These are phyloP conservation scores for Himalopsyche japonica DNA, from an alignment of 2,888 invertebrate species.

Conservation along the genomic window DNA sequence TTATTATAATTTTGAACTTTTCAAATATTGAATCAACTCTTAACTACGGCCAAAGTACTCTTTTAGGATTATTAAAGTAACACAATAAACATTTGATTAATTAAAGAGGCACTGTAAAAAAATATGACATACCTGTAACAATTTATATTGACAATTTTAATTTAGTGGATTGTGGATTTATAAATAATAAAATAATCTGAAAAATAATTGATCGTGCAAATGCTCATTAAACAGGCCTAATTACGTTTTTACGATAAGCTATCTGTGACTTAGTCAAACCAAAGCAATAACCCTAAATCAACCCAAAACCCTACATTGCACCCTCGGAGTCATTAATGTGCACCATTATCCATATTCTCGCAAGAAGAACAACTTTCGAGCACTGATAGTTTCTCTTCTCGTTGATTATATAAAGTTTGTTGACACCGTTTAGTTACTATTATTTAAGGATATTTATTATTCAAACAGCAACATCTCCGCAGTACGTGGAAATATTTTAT, in stretches of 20 bases:
- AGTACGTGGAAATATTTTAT: too few species aligned
- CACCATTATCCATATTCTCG: not conserved
- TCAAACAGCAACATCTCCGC: too few species aligned
- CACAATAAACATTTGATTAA: too few species aligned
- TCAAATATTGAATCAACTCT: not conserved
- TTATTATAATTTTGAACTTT: slow-evolving; percentile 12
- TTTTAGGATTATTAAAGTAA: too few species aligned
- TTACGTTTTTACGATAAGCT: not conserved
- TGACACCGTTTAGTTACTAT: not conserved
- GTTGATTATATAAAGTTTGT: not conserved
- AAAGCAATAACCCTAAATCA: slow-evolving; percentile 31
- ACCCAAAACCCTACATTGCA: slow-evolving; percentile 16
- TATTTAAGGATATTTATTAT: too few species aligned
- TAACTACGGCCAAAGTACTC: not conserved
- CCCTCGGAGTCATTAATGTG: slow-evolving; percentile 12
- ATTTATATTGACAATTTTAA: too few species aligned
- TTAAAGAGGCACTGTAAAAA: too few species aligned
- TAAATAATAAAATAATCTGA: too few species aligned
- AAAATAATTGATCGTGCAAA: too few species aligned
- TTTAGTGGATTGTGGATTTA: too few species aligned
- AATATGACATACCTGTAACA: too few species aligned
- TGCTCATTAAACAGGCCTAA: not conserved
- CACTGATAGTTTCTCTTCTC: not conserved
- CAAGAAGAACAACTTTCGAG: not conserved
- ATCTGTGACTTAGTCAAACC: not conserved